Conservation (phyloP, 2,113 vertebrate genomes). For the Scatophagus argus region DNA sequence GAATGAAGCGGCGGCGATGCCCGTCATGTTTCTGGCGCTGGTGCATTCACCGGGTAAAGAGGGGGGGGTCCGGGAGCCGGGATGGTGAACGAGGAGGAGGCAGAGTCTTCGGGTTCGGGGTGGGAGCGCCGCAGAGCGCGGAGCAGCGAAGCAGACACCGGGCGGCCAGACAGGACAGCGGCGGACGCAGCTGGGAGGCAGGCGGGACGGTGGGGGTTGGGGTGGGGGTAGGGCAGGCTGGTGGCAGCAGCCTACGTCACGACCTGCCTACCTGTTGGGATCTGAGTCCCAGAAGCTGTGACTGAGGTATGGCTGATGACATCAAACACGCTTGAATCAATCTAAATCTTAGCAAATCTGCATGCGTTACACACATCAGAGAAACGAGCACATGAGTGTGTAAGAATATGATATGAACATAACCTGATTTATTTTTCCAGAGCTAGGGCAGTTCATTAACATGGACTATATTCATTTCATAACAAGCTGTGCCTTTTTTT, state of each 20-base stretch:
- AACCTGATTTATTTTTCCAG: background rate
- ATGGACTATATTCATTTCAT: background rate
- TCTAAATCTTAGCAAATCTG: background rate
- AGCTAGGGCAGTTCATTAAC: background rate
- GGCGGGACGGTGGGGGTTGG: constrained; percentile 82
- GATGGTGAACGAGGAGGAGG: constrained; percentile 63
- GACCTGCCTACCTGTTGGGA: constrained; percentile 78
- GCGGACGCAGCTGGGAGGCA: constrained; percentile 80
- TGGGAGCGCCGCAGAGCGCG: constrained; percentile 70
- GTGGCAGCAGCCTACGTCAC: constrained; percentile 73
- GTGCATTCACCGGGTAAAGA: constrained; percentile 74
- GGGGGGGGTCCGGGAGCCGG: constrained; percentile 48
- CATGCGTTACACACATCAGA: background rate
- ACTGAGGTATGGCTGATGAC: background rate
- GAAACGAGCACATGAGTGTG: background rate
- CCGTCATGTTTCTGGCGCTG: constrained; percentile 88
- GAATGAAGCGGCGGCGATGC: constrained; percentile 98
- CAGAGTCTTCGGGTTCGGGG: constrained; percentile 74
- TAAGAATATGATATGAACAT: background rate
- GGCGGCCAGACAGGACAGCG: constrained; percentile 84
- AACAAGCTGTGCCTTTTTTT: background rate
- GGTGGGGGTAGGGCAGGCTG: constrained; percentile 70
- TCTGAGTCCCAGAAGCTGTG: background rate
- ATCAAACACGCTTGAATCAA: background rate
- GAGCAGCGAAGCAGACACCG: constrained; percentile 82